Evolutionary conservation across 1,140 invertebrate species (phyloP).

Genomic region (Drosophila hydei): DNA sequence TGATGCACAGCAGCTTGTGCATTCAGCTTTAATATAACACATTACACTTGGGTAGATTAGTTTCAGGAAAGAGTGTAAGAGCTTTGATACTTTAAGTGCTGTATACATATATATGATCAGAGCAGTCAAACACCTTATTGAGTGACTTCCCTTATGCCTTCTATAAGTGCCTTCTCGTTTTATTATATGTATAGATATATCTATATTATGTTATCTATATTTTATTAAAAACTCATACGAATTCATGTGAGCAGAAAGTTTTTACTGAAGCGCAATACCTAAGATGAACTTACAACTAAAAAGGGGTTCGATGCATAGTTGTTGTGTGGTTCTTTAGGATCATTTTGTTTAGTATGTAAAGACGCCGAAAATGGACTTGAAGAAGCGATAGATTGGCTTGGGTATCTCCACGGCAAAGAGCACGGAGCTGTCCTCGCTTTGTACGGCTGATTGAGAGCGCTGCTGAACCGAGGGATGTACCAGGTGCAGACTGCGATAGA

Average conservation of each 20-base stretch:
- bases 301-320: not conserved
- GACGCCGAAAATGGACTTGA: conserved; percentile 62
- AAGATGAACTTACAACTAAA: conserved; percentile 16
- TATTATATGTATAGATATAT: too few species aligned
- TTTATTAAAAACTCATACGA: too few species aligned
- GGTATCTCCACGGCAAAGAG: conserved; percentile 70
- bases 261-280: conserved; percentile 18
- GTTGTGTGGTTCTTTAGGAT: not conserved
- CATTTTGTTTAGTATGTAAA: conserved; percentile 47
- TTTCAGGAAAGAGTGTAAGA: too few species aligned
- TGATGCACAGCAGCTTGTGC: conserved; percentile 33
- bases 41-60: too few species aligned
- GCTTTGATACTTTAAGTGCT: too few species aligned
- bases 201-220: too few species aligned
- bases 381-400: conserved; percentile 69
- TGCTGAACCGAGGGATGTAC: conserved; percentile 29
- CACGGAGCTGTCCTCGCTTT: conserved; percentile 55
- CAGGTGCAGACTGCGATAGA: conserved; percentile 25
- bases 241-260: not conserved
- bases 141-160: too few species aligned
- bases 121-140: too few species aligned
- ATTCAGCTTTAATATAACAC: conserved; percentile 20
- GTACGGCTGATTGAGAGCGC: conserved; percentile 37
- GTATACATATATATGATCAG: too few species aligned
- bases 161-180: too few species aligned